These are phyloP conservation scores for Chloroclystis v-ata DNA, from an alignment of 2,888 invertebrate genomes.

Conservation along the genomic window DNA sequence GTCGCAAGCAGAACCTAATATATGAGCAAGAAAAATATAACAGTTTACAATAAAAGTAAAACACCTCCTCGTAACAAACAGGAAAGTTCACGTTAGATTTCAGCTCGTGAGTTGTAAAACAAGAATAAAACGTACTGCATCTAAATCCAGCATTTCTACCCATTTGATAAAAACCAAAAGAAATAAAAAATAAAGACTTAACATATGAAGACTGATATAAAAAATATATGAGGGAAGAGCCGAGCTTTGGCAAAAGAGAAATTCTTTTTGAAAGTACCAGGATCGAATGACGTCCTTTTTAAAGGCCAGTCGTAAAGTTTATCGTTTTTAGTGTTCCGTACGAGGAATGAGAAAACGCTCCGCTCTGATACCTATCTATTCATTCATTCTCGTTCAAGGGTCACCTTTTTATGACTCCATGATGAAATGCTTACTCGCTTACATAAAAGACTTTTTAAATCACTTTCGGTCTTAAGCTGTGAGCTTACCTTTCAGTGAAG, in stretches of 20 bases:
- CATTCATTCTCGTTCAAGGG: slow-evolving; percentile 30
- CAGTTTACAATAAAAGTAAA: neutral
- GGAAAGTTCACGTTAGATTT: slow-evolving; percentile 10
- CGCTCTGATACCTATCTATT: slow-evolving; percentile 32
- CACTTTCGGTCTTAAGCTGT: slow-evolving; percentile 12
- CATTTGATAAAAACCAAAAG: slow-evolving; percentile 22
- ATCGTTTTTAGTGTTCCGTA: slow-evolving; percentile 62
- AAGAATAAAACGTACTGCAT: slow-evolving; percentile 10
- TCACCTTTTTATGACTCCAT: slow-evolving; percentile 33
- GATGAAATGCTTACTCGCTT: slow-evolving; percentile 27
- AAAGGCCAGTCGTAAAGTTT: slow-evolving; percentile 65
- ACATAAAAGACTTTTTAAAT: slow-evolving; percentile 12
- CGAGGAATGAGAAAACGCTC: slow-evolving; percentile 50
- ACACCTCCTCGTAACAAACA: neutral
- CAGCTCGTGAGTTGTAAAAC: slow-evolving; percentile 14
- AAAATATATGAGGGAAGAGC: slow-evolving; percentile 37
- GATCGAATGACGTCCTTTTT: slow-evolving; percentile 63
- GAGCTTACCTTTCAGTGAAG: slow-evolving; percentile 3
- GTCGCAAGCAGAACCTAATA: too few species aligned
- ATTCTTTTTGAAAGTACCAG: slow-evolving; percentile 64
- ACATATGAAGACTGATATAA: slow-evolving; percentile 28
- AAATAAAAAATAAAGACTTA: slow-evolving; percentile 23
- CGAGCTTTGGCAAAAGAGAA: slow-evolving; percentile 52
- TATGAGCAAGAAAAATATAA: too few species aligned
- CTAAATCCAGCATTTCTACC: slow-evolving; percentile 14